Evolutionary conservation across 2,113 vertebrate species (phyloP), one percentile per base, ranked within the genome.

Genomic region (Oryzias melastigma): DNA sequence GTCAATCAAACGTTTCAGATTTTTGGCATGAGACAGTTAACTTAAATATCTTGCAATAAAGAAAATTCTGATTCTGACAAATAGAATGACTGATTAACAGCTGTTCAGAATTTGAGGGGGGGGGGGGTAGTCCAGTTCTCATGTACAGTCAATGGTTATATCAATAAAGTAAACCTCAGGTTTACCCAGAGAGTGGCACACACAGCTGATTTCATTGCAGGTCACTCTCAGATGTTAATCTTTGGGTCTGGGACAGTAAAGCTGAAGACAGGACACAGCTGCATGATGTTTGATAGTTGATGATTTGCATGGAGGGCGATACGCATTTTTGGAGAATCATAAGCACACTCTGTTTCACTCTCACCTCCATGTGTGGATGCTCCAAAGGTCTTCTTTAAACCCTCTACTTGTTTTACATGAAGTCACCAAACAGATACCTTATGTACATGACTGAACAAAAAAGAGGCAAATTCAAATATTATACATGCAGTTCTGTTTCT

Each of bases 281-380:
- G 10, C 29, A 24, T n/a, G 58, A 29, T 48, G 29, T 29, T 15
- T 59, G 16, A 66, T 5, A 29, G 8, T 7, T 12, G 15, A 61
- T 12, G 15, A 61, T 78, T 74, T 75, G 58, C 64, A 77, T 56
- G 27, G n/a, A 60, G 41, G 44, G 53, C 7, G 27, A 66, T 20
- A 27, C 19, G 41, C 24, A 41, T 24, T 16, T 19, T 35, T 41
- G 13, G 14, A 53, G 18, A 15, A 53, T 60, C 19, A 50, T 1
- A 16, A 22, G 54, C 16, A 18, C 47, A 45, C 7, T 19, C n/a
- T 14, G 8, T 41, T 54, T 27, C 7, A 20, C 41, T 14, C 12
- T 43, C 6, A 24, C 1, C 3, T 50, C 49, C 61, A 19, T 7
- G 25, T 15, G 18, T 45, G 7, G 35, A 16, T 18, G 27, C 13